Evolutionary conservation across 2,888 invertebrate genomes (phyloP).

Genomic region (Junonia oenone): DNA sequence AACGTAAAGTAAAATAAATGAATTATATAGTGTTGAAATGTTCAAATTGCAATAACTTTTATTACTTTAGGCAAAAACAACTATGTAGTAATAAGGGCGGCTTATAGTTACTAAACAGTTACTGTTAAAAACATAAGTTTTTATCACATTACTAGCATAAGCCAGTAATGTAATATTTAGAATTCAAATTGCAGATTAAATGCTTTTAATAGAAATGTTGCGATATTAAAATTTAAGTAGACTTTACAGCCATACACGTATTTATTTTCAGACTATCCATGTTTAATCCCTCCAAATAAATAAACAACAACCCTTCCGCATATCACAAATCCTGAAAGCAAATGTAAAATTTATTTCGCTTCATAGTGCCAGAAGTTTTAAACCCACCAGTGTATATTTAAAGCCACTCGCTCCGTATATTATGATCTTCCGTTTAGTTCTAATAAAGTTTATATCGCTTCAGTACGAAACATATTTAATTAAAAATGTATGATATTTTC

Average conservation of each 20-base stretch:
- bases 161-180: background rate
- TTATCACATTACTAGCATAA: no score
- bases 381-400: slow-evolving; percentile 22
- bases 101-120: background rate
- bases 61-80: background rate
- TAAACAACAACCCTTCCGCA: slow-evolving; percentile 52
- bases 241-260: slow-evolving; percentile 42
- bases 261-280: slow-evolving; percentile 49
- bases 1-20: no score
- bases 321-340: slow-evolving; percentile 58
- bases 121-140: background rate
- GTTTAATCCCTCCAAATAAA: slow-evolving; percentile 66
- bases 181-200: slow-evolving; percentile 45
- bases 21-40: no score
- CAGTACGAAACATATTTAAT: background rate
- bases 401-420: slow-evolving; percentile 3
- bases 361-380: slow-evolving; percentile 32
- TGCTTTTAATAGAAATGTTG: slow-evolving; percentile 60
- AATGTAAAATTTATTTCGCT: slow-evolving; percentile 49
- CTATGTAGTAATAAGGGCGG: background rate
- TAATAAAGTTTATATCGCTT: slow-evolving; percentile 1
- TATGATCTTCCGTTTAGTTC: slow-evolving; percentile 6
- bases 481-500: slow-evolving; percentile 5
- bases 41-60: background rate
- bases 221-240: slow-evolving; percentile 70